These are phyloP conservation scores for Theristicus caerulescens DNA, from an alignment of 2,113 vertebrate genomes.

Conservation along the genomic window DNA sequence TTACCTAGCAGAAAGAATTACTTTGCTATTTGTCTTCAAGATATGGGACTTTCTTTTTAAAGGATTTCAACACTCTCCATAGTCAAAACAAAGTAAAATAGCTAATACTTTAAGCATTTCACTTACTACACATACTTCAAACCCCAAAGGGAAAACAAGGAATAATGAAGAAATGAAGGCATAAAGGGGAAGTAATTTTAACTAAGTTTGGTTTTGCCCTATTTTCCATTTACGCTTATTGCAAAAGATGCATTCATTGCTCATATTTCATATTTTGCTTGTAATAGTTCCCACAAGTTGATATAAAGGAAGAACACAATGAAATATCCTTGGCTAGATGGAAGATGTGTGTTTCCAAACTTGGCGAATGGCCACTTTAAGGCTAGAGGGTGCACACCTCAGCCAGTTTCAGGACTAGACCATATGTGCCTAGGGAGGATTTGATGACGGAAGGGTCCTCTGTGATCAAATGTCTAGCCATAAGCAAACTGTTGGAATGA, in stretches of 20 bases:
- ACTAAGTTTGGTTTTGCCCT: not conserved
- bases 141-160: not conserved
- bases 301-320: not conserved
- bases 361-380: not conserved
- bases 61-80: not conserved
- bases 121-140: not conserved
- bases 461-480: not conserved
- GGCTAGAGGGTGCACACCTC: not conserved
- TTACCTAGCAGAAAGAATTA: not conserved
- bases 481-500: not conserved
- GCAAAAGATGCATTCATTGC: not conserved
- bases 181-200: not conserved
- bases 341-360: not conserved
- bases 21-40: not conserved
- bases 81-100: not conserved
- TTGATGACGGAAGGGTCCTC: not conserved
- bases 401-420: not conserved
- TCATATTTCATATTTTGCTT: conserved; percentile 1
- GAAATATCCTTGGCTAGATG: not conserved
- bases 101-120: not conserved
- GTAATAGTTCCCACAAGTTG: not conserved
- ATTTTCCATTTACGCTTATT: not conserved
- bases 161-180: not conserved
- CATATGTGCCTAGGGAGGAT: not conserved
- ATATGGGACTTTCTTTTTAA: not conserved